A percentile compares a stretch with the other conserved stretches of the same genome.
These are phyloP conservation scores for Pachyseris speciosa DNA, from an alignment of 64 coral and sea anemone species.

Conservation along the genomic window DNA sequence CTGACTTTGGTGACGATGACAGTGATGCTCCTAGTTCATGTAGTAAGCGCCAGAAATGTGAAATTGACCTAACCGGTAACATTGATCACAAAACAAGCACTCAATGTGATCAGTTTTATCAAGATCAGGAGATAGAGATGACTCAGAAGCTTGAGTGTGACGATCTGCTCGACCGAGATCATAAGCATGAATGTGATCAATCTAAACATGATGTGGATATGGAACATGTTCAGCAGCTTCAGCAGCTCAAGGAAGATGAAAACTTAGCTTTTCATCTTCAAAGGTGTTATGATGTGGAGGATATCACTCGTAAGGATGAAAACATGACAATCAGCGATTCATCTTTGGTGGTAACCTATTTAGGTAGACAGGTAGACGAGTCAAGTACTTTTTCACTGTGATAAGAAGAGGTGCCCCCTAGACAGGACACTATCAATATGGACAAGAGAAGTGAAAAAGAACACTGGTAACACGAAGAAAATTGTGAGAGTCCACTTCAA, in stretches of 20 bases:
- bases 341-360: neutral
- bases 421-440: neutral
- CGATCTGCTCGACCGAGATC: neutral
- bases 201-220: constrained; percentile 7
- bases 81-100: constrained; percentile 18
- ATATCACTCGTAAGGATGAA: neutral
- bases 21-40: neutral
- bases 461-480: neutral
- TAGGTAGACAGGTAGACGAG: constrained; percentile 4
- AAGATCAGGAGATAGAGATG: neutral
- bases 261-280: constrained; percentile 11
- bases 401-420: constrained; percentile 18
- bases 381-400: constrained; percentile 18
- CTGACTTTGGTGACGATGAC: neutral
- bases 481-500: constrained; percentile 14
- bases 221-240: neutral
- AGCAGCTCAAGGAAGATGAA: neutral
- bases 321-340: neutral
- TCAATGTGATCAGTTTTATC: neutral
- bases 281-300: neutral
- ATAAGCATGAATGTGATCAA: neutral
- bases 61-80: neutral
- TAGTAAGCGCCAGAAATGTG: constrained; percentile 9
- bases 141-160: neutral
- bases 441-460: constrained; percentile 41